Evolutionary conservation across 2,113 vertebrate species (phyloP).

Genomic region (Eidolon helvum): DNA sequence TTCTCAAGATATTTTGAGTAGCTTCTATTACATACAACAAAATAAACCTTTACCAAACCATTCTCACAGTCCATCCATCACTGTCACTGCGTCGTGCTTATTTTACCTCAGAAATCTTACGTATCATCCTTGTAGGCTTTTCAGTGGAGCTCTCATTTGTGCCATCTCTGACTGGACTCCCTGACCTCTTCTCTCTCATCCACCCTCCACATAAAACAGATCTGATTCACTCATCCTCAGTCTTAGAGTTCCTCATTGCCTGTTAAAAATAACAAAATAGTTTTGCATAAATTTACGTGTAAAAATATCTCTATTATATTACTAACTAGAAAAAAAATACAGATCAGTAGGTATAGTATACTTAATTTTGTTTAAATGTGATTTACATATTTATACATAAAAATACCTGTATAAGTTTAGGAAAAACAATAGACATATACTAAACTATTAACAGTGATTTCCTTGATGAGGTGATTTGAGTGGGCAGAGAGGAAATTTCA

Average conservation of each 20-base stretch:
- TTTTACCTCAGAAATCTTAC: neutral
- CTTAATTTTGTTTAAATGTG: neutral
- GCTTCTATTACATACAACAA: neutral
- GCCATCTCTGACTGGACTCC: neutral
- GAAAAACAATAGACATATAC: neutral
- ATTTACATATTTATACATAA: neutral
- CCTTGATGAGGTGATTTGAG: neutral
- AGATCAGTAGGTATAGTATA: neutral
- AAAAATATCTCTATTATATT: neutral
- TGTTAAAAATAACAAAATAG: neutral
- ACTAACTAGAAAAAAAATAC: neutral
- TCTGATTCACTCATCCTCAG: neutral
- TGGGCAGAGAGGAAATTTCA: neutral
- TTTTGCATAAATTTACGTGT: neutral
- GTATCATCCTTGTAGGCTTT: neutral
- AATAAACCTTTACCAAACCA: neutral
- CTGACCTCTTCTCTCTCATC: neutral
- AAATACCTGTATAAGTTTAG: neutral
- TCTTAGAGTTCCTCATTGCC: neutral
- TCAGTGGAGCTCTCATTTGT: neutral
- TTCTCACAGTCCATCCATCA: neutral
- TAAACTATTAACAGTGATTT: neutral
- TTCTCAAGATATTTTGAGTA: neutral
- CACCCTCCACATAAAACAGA: neutral
- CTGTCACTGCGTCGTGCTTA: neutral